Conservation (phyloP, 2,113 vertebrate genomes). For the Hypocryptadius cinnamomeus region DNA sequence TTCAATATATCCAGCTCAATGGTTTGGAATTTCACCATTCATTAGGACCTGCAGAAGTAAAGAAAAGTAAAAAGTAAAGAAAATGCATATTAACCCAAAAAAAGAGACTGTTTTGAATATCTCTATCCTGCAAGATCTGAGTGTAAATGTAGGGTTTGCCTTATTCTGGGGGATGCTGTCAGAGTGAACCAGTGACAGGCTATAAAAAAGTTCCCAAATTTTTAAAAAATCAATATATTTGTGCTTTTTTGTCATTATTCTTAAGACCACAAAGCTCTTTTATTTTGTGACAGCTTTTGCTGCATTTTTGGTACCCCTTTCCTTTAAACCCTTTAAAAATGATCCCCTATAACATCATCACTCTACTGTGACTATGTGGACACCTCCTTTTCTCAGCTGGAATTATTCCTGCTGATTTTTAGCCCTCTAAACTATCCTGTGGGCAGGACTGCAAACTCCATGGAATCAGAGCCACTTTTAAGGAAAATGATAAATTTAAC, state of each 20-base stretch:
- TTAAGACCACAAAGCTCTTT: not conserved
- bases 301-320: not conserved
- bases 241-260: not conserved
- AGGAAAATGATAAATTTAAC: not conserved
- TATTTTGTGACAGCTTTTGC: not conserved
- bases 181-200: not conserved
- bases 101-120: not conserved
- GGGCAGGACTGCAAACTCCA: not conserved
- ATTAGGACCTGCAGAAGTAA: not conserved
- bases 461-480: not conserved
- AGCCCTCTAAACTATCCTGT: not conserved
- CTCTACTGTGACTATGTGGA: not conserved
- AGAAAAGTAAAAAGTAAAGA: not conserved
- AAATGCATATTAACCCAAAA: not conserved
- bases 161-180: not conserved
- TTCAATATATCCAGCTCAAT: not conserved
- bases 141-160: not conserved
- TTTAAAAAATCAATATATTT: not conserved
- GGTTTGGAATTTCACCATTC: not conserved
- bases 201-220: not conserved
- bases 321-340: not conserved
- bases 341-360: not conserved
- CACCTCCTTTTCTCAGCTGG: not conserved
- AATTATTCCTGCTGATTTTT: not conserved
- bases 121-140: rapidly evolving